These are phyloP conservation scores for Amniataba percoides DNA, from an alignment of 2,797 vertebrate species.

Conservation along the genomic window DNA sequence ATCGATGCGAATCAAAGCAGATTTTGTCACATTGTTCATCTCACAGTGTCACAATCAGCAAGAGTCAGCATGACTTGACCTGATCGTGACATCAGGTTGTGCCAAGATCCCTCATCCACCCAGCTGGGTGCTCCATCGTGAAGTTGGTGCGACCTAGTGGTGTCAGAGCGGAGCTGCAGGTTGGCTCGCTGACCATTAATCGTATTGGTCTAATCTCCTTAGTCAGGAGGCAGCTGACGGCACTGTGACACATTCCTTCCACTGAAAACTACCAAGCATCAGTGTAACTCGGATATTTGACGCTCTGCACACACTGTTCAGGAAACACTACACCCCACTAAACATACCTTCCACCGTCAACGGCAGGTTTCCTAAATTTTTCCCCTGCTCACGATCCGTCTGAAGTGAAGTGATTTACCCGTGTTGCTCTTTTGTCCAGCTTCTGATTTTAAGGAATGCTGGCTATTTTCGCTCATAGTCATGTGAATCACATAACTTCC, in stretches of 20 bases:
- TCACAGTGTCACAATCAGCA: neutral
- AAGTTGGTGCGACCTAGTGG: constrained; percentile 58
- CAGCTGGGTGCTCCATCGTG: neutral
- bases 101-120: neutral
- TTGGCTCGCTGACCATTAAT: constrained; percentile 38
- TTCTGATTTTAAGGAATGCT: constrained; percentile 44
- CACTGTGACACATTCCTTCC: constrained; percentile 54
- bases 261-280: constrained; percentile 27
- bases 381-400: neutral
- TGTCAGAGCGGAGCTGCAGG: constrained; percentile 14
- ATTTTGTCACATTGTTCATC: no score
- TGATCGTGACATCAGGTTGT: neutral
- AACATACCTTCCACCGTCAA: no score
- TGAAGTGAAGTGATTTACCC: neutral
- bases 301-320: constrained; percentile 10
- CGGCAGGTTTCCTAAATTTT: neutral
- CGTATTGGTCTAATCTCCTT: constrained; percentile 59
- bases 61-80: neutral
- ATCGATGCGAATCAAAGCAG: neutral
- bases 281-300: constrained; percentile 18
- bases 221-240: constrained; percentile 58
- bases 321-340: no score
- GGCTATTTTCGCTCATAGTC: constrained; percentile 36
- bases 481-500: constrained; percentile 48
- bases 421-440: constrained; percentile 3